Conservation (phyloP, 2,797 vertebrate species). For the Lophius americanus region DNA sequence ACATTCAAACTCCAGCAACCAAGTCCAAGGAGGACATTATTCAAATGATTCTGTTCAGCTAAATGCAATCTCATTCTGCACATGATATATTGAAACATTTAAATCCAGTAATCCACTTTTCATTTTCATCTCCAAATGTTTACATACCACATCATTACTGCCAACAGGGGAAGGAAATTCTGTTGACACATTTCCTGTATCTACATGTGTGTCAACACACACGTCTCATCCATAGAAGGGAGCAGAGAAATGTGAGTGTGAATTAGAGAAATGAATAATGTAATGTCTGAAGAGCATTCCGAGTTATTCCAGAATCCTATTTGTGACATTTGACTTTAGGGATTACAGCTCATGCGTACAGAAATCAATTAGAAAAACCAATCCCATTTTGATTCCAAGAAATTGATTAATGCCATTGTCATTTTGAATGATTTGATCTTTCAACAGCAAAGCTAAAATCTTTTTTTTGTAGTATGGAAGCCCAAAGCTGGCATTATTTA, state of each 20-base stretch:
- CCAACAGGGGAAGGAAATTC: constrained; percentile 22
- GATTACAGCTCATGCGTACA: background rate
- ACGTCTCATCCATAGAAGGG: background rate
- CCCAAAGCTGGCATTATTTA: no score
- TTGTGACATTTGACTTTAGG: constrained; percentile 1
- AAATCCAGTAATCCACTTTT: constrained; percentile 33
- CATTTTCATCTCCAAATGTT: constrained; percentile 56
- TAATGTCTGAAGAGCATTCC: constrained; percentile 1
- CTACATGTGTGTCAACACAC: constrained; percentile 26
- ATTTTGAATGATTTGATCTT: constrained; percentile 8
- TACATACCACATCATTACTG: constrained; percentile 42
- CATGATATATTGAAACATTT: constrained; percentile 22
- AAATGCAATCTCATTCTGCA: constrained; percentile 5
- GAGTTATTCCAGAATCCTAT: constrained; percentile 2
- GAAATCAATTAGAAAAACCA: constrained; percentile 1
- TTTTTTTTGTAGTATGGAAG: no score
- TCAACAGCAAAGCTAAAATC: background rate
- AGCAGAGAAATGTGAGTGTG: constrained; percentile 20
- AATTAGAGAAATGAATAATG: constrained; percentile 38
- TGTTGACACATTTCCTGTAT: constrained; percentile 47
- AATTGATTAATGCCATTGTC: background rate
- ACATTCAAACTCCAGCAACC: background rate
- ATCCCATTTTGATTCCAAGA: background rate
- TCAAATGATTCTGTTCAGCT: constrained; percentile 17
- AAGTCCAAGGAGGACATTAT: constrained; percentile 19